Evolutionary conservation across 2,888 invertebrate genomes (phyloP), one percentile per base, ranked within the genome.

Genomic region (Galeruca laticollis): DNA sequence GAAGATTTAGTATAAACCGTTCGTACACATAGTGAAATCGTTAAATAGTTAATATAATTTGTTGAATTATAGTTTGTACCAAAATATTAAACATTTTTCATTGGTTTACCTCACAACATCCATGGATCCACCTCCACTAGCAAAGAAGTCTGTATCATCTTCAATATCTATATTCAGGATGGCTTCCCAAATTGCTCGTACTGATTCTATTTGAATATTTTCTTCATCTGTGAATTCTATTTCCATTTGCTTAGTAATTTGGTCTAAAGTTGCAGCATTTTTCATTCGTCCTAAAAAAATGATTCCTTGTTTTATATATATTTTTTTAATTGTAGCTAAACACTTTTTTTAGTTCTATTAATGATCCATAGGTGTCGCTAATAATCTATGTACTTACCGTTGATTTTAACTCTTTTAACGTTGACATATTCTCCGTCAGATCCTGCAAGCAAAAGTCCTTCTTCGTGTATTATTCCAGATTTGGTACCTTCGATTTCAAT

Each of bases 111-210:
- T 88, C 0, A 98, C 97, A 1, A 98, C 97, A 84, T 99, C 98
- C 96, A 99, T 98, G 8, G 98, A 98, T 0, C 96, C 96, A n/a
- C 96, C 98, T 11, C 98, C 98, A n/a, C 91, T 90, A 0, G 90
- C 90, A 85, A 99, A 98, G 87, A 99, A 98, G 82, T 98, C 97
- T 0, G 96, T 95, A 2, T 91, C 90, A 9, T 91, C 89, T 10
- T 93, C 91, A 6, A 94, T 89, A 2, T 93, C 91, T 0, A 90
- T 87, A 77, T 93, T 93, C 0, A 98, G 87, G 77, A 98, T 98
- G 0, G 92, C 91, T 72, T 90, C 89, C 98, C 98, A 98, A 62
- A 97, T 91, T 11, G 86, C 86, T 76, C 91, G 86, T 0, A 93
- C 86, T 43, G 86, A 87, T 64, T 91, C 90, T 0, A 92, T 89